Percentiles rank a stretch among this genome's conserved stretches.
phyloP scores from a whole-genome alignment of 2,113 vertebrate species.

The Polypterus bichir region DNA sequence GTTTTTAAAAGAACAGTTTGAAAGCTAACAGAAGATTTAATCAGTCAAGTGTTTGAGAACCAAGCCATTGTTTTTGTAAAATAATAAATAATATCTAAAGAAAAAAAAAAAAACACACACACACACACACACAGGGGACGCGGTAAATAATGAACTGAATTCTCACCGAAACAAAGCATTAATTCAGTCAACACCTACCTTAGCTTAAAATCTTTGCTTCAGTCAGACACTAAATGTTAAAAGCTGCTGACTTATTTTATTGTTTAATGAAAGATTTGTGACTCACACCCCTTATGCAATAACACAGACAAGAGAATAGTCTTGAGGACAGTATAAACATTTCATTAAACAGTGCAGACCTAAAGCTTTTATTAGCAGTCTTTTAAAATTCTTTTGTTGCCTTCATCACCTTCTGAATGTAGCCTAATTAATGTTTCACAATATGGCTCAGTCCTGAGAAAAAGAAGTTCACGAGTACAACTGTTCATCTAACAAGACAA shows the following conservation, averaged over 20 bases:
- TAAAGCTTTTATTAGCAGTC: too few relatives aligned
- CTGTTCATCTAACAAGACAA: too few relatives aligned
- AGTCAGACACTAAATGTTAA: background rate
- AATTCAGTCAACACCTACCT: conserved; percentile 33
- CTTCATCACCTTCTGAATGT: too few relatives aligned
- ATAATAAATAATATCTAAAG: conserved; percentile 4
- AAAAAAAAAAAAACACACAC: background rate
- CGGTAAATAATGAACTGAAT: conserved; percentile 29
- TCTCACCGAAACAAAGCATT: conserved; percentile 33
- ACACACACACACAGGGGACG: too few relatives aligned
- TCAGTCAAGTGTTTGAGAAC: conserved; percentile 25
- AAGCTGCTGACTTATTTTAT: background rate
- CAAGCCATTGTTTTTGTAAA: conserved; percentile 28
- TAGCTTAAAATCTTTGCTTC: conserved; percentile 21
- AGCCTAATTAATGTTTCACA: too few relatives aligned
- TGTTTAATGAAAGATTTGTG: background rate
- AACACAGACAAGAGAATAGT: background rate
- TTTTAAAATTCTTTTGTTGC: too few relatives aligned
- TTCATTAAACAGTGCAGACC: background rate
- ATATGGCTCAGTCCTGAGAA: too few relatives aligned
- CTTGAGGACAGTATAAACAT: background rate
- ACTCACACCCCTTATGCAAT: background rate
- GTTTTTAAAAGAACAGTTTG: conserved; percentile 32
- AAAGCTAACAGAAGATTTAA: conserved; percentile 32
- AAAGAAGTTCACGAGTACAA: too few relatives aligned